Base-by-base conservation (phyloP, 2,113 vertebrate genomes). In the Crotophaga sulcirostris region DNA sequence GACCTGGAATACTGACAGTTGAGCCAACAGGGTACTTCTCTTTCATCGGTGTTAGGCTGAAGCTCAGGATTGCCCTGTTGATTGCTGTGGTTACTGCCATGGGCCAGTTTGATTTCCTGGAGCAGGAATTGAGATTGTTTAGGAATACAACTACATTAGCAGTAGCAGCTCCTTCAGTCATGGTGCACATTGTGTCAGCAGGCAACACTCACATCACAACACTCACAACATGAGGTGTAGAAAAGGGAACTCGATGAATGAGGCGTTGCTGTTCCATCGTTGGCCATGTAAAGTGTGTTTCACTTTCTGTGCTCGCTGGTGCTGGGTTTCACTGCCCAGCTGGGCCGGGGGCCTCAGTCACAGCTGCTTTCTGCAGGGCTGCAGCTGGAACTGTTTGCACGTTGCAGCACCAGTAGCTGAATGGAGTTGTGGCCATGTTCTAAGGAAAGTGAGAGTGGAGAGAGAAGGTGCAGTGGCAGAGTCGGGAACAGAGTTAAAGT, bases 41-140 rank as follows among this genome's bases (percentile, higher is more conserved):
- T 77, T 38, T 78, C 56, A 24, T 73, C 36, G 8, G 1, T 34
- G n/a, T 60, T 80, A 49, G 12, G 7, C 58, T 80, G 68, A 84
- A 84, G 40, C 73, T 81, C 23, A 68, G 87, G 29, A 56, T 74
- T 24, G 9, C 42, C 89, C 56, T 96, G 21, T 85, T 89, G 79
- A 75, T 64, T 93, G 76, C 79, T 77, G 55, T 7, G 3, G 42
- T 89, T 67, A 90, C 72, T 87, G 80, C 80, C 60, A 28, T 52
- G 78, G 68, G 77, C n/a, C 24, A 59, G 33, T 86, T 78, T 52
- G 47, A 59, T 92, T 90, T 96, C 73, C 91, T 92, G 55, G 66
- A 90, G 89, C 68, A 80, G 72, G 74, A 86, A 9, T 2, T 75
- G 56, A 78, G 56, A 59, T 60, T 90, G 25, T 70, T 89, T 28